phyloP scores from a whole-genome alignment of 2,888 invertebrate species.

The Rotaria magnacalcarata region DNA sequence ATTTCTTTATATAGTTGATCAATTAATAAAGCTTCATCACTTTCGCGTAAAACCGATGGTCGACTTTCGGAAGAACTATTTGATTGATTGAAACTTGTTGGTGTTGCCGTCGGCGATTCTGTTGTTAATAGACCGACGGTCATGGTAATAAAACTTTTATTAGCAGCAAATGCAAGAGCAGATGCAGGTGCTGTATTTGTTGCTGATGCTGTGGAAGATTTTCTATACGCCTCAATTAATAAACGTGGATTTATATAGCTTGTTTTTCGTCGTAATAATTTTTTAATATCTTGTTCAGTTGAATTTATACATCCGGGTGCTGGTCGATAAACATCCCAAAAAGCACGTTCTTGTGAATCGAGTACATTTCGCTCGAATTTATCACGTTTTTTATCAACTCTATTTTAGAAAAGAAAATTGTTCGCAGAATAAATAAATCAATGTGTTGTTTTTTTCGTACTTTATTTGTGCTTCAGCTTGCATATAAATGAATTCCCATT shows the following conservation, averaged over 20 bases:
- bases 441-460: constrained; percentile 51
- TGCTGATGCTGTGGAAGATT: neutral
- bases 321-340: constrained; percentile 98
- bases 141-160: constrained; percentile 16
- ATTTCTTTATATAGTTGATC: constrained; percentile 59
- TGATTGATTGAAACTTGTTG: neutral
- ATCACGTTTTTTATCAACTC: constrained; percentile 94
- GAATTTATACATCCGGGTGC: constrained; percentile 99
- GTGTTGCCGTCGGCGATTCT: neutral
- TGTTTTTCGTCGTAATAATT: constrained; percentile 41
- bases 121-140: constrained; percentile 35
- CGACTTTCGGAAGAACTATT: neutral
- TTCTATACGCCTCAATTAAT: neutral
- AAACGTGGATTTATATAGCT: neutral
- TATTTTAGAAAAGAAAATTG: neutral
- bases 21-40: constrained; percentile 34
- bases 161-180: constrained; percentile 16
- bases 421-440: neutral
- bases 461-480: constrained; percentile 87
- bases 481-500: constrained; percentile 99
- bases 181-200: neutral
- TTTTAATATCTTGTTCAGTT: constrained; percentile 56
- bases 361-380: constrained; percentile 93
- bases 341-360: constrained; percentile 96
- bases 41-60: constrained; percentile 34